Evolutionary conservation across 53 echinoderm and acorn worm genomes (phyloP).

Genomic region (Glandiceps talaboti): DNA sequence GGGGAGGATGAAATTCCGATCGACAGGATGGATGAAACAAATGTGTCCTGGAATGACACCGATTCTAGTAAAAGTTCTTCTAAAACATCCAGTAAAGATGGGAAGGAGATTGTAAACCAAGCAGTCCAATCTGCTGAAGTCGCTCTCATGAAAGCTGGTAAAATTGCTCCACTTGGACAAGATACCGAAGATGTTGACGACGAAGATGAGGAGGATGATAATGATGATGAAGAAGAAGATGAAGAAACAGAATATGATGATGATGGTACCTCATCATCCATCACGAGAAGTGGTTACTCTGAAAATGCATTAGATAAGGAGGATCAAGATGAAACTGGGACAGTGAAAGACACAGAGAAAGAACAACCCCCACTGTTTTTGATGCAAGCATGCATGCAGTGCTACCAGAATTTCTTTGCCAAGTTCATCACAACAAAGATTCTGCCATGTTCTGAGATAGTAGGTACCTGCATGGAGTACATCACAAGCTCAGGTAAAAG

Average conservation of each 20-base stretch:
- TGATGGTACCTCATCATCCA: background rate
- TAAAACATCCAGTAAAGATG: background rate
- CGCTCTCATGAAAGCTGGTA: background rate
- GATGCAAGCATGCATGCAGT: slow-evolving; percentile 97
- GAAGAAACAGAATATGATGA: too few relatives aligned
- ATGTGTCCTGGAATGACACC: background rate
- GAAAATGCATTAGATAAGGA: background rate
- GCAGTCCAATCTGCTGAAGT: background rate
- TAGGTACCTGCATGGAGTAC: slow-evolving; percentile 38
- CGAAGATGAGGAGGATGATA: background rate
- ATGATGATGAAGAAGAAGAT: background rate
- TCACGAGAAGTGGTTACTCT: background rate
- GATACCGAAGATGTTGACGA: background rate
- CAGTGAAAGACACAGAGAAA: slow-evolving; percentile 25
- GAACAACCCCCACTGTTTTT: slow-evolving; percentile 75
- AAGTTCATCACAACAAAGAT: slow-evolving; percentile 83
- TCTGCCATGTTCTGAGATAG: slow-evolving; percentile 57
- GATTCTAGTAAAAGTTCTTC: background rate
- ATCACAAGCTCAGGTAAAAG: background rate
- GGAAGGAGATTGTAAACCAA: background rate
- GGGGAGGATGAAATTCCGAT: background rate
- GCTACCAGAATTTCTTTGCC: slow-evolving; percentile 84
- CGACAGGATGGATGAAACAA: background rate
- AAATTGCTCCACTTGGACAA: background rate
- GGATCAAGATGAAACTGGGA: background rate